Percentiles rank a stretch among this genome's conserved stretches.
Conservation (phyloP, 64 coral and sea anemone species). For the Montipora capricornis region DNA sequence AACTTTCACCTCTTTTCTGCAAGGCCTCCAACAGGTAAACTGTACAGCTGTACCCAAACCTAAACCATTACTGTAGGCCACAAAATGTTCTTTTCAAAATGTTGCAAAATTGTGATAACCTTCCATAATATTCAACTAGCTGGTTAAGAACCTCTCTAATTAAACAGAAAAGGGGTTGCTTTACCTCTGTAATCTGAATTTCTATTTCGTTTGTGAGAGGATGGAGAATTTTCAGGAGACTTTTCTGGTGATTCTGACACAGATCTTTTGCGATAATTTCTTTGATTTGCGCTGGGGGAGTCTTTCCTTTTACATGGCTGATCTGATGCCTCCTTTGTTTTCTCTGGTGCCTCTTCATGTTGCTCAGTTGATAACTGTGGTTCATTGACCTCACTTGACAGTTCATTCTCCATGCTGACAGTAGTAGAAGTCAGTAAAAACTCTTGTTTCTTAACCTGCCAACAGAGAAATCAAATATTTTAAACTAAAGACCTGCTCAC, state of each 20-base stretch:
- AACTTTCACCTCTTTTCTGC: no score
- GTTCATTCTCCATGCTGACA: slow-evolving; percentile 7
- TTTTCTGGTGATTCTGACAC: slow-evolving; percentile 40
- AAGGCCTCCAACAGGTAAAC: no score
- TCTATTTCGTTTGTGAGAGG: slow-evolving; percentile 11
- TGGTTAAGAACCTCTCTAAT: neutral
- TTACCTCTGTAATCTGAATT: slow-evolving; percentile 46
- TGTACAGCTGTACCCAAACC: no score
- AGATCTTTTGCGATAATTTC: slow-evolving; percentile 36
- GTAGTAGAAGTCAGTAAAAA: no score
- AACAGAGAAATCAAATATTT: neutral
- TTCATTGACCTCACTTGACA: neutral
- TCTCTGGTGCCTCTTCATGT: neutral
- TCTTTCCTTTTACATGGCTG: neutral
- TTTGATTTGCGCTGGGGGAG: neutral
- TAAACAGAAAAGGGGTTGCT: neutral
- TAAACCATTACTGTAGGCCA: no score
- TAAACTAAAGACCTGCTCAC: neutral
- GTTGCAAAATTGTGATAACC: no score
- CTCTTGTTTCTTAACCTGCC: neutral
- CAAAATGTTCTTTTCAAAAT: no score
- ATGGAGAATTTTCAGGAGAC: slow-evolving; percentile 9
- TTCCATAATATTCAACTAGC: no score
- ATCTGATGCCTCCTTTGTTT: neutral
- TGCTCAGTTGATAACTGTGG: neutral